phyloP scores from a whole-genome alignment of 2,888 invertebrate genomes.

The Orchesellides sinensis region DNA sequence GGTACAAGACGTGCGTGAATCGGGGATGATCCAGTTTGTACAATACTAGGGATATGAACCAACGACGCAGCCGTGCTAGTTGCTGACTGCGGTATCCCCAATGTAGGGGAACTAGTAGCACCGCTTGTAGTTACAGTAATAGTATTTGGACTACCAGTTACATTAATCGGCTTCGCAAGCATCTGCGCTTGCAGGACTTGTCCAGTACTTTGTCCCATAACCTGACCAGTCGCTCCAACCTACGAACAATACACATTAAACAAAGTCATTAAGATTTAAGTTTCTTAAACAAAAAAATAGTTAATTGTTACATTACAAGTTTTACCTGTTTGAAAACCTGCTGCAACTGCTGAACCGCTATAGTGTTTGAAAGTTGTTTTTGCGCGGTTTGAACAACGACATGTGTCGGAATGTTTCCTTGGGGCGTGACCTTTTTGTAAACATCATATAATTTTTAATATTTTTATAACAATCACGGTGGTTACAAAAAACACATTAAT shows the following conservation, averaged over 20 bases:
- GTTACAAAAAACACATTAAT: neutral
- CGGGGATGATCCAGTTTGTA: slow-evolving; percentile 26
- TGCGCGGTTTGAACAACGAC: slow-evolving; percentile 84
- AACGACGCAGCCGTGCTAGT: slow-evolving; percentile 40
- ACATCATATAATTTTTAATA: neutral
- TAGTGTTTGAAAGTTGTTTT: slow-evolving; percentile 81
- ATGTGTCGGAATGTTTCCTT: slow-evolving; percentile 79
- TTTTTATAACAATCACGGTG: neutral
- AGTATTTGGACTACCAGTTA: slow-evolving; percentile 22
- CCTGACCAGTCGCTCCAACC: slow-evolving; percentile 67
- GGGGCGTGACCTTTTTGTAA: slow-evolving; percentile 37
- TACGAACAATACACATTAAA: slow-evolving; percentile 17
- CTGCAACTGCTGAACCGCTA: slow-evolving; percentile 86
- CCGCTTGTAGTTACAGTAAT: slow-evolving; percentile 58
- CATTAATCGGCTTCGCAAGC: slow-evolving; percentile 52
- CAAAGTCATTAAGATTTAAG: neutral
- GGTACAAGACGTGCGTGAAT: slow-evolving; percentile 63
- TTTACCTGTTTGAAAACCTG: slow-evolving; percentile 83
- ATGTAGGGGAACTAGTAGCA: slow-evolving; percentile 18
- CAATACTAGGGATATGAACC: slow-evolving; percentile 44
- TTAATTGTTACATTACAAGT: neutral
- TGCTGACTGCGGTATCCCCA: slow-evolving; percentile 28
- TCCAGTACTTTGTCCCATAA: slow-evolving; percentile 62
- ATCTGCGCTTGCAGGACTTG: slow-evolving; percentile 70
- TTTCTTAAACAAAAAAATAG: neutral